Base-by-base conservation (phyloP, 92 coral and sea anemone genomes). In the Diadumene lineata region DNA sequence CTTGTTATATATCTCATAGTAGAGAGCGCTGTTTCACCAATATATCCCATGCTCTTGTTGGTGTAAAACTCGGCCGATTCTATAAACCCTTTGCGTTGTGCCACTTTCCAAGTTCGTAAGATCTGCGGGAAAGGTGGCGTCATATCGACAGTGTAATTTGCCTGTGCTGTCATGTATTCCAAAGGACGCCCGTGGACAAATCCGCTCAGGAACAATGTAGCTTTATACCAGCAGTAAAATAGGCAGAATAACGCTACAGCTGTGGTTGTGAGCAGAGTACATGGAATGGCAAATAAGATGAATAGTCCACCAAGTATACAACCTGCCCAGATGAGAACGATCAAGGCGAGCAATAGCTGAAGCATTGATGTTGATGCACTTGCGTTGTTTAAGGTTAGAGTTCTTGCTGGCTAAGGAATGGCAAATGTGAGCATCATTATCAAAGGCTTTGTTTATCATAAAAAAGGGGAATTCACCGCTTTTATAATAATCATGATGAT, bases 1-100 rank as follows among this genome's bases (percentile, higher is more conserved):
- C 33, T 56, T 0, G 77, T 43, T 16, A 72, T 22, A 30, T 31
- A 53, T 17, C 48, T 50, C 22, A 72, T 18, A 11, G 33, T 24
- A 8, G 29, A 18, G 23, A 72, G 26, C 28, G 66, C 26, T 16
- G 51, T 38, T 19, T 72, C 66, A 19, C 66, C 51, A 31, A 72
- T 30, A 4, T 22, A 33, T 18, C 27, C 21, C 21, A 44, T 19
- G 21, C 18, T 72, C 34, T 53, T 56, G 6, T 23, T 25, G 4
- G 24, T 3, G 31, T 19, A 56, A 21, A 31, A 32, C 1, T 13
- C 31, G 22, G 33, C 7, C 11, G 77, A 22, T 8, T 31, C 50
- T 28, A 72, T 11, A 21, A 72, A n/a, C 9, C 77, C 77, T 21
- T 34, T 72, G 15, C 67, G 77, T 1, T 11, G 53, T 17, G 19